phyloP scores from a whole-genome alignment of 1,140 invertebrate species.

The Steinernema khuongi region DNA sequence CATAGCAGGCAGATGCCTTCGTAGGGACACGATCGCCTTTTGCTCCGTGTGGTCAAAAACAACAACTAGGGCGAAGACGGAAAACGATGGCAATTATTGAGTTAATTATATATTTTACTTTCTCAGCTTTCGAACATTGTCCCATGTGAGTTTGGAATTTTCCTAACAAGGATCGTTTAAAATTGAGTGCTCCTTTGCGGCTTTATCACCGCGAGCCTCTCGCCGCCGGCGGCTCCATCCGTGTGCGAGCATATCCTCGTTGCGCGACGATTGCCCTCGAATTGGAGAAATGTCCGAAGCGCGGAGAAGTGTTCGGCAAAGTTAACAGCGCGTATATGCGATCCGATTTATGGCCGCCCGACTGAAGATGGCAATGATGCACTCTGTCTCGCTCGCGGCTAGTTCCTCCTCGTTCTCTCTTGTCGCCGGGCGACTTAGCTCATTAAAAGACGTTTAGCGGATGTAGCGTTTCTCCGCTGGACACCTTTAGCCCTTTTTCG shows the following conservation, averaged over 20 bases:
- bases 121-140: constrained; percentile 14
- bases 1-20: constrained; percentile 5
- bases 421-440: background rate
- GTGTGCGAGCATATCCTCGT: background rate
- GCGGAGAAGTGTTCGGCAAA: constrained; percentile 10
- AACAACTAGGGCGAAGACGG: background rate
- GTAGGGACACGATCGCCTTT: constrained; percentile 5
- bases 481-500: constrained; percentile 1
- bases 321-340: constrained; percentile 16
- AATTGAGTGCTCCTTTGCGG: background rate
- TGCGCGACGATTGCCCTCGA: constrained; percentile 12
- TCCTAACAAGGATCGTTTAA: constrained; percentile 2
- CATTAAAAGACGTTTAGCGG: constrained; percentile 13
- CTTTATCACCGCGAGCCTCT: background rate
- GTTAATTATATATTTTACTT: constrained; percentile 17
- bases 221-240: background rate
- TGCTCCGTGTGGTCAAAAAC: constrained; percentile 8
- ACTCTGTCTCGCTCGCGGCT: constrained; percentile 9
- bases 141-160: constrained; percentile 10
- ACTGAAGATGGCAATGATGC: constrained; percentile 15
- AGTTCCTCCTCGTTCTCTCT: background rate
- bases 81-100: constrained; percentile 17
- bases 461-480: background rate
- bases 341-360: constrained; percentile 14
- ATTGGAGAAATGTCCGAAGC: constrained; percentile 10